Conservation (phyloP, 2,113 vertebrate species). For the Capra hircus region DNA sequence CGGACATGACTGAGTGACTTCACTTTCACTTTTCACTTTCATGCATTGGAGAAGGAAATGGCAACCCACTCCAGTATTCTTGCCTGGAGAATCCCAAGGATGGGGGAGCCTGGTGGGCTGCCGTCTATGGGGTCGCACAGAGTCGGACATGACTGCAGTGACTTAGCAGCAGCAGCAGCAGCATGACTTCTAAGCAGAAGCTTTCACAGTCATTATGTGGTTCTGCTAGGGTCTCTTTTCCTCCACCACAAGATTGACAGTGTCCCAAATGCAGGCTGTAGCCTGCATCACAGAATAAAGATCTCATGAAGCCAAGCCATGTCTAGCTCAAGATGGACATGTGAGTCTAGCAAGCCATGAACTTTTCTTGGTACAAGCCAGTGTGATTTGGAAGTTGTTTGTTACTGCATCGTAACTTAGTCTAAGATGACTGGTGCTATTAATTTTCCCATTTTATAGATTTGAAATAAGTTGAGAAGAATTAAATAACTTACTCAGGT, state of each 20-base stretch:
- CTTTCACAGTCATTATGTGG: not conserved
- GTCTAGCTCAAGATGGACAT: not conserved
- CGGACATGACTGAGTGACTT: too few relatives aligned
- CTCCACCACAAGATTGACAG: not conserved
- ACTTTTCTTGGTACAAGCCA: not conserved
- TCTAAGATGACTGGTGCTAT: not conserved
- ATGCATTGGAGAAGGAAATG: not conserved
- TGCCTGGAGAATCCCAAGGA: not conserved
- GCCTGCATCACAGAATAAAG: not conserved
- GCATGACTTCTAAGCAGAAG: not conserved
- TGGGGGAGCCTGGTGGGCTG: not conserved
- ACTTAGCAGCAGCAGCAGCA: not conserved
- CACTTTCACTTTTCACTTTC: too few relatives aligned
- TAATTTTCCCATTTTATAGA: not conserved
- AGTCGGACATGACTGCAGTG: fast-evolving
- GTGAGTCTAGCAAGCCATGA: not conserved
- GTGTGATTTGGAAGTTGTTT: not conserved
- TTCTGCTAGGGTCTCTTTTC: not conserved
- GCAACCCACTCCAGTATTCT: fast-evolving
- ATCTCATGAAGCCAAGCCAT: not conserved
- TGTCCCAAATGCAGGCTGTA: not conserved
- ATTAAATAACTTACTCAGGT: not conserved
- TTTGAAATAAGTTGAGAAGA: not conserved
- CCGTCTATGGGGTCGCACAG: not conserved
- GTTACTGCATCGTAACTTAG: not conserved